Base-by-base conservation (phyloP, 2,113 vertebrate genomes). In the Myrmophylax atrothorax region DNA sequence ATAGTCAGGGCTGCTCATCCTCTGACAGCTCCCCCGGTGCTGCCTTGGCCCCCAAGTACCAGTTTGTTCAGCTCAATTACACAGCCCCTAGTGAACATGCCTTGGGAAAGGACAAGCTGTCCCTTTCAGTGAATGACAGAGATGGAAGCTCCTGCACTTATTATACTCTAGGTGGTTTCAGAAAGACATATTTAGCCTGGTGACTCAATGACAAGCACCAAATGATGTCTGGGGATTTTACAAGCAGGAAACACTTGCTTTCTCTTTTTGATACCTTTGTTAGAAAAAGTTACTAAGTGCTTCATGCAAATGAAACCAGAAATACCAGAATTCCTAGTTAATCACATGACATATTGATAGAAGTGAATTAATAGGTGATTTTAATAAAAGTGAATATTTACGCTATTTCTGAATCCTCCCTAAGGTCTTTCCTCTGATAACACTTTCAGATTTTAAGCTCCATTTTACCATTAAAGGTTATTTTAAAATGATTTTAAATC, bases 11-110 rank as follows among this genome's bases (percentile, higher is more conserved):
- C 47, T 25, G 40, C 58, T 53, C 38, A 28, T 64, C 73, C 35
- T 33, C 11, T 2, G 1, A 53, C 58, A 64, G 55, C 72, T 73
- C 33, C 69, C 53, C n/a, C 9, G 1, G 1, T 6, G 2, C 33
- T 8, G 35, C 53, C 49, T 0, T 0, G 23, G 49, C 50, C 37
- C 58, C n/a, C 38, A 3, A 24, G 38, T 1, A 47, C 58, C 12
- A 5, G 9, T 77, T 86, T 86, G 83, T 67, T 95, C 93, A 75
- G 70, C 73, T 94, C 80, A 55, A 23, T 89, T 87, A 83, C 63
- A 91, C 52, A 67, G 47, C 1, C n/a, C 17, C 53, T 29, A 5
- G 3, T 62, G 67, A 55, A 2, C 1, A 4, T 5, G 40, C 37
- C 46, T 37, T 9, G 28, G 20, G 58, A 82, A 87, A 74, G 31